phyloP scores from a whole-genome alignment of 2,888 invertebrate species.

The Apamea monoglypha region DNA sequence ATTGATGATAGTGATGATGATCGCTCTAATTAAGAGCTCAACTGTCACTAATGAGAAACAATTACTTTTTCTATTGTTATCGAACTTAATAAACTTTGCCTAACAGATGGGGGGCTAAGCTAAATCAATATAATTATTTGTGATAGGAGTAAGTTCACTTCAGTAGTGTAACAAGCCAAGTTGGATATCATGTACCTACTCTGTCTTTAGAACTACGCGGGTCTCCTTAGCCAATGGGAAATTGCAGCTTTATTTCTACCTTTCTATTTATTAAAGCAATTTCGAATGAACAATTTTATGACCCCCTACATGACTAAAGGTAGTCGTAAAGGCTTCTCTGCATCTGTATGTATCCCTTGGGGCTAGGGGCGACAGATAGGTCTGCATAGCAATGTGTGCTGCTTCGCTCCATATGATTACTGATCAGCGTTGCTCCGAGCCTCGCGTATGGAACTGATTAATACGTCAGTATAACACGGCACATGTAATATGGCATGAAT shows the following conservation, averaged over 20 bases:
- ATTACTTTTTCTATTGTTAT: too few relatives aligned
- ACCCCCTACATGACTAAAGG: conserved; percentile 21
- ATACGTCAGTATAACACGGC: conserved; percentile 25
- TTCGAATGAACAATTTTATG: conserved; percentile 41
- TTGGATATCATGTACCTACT: background rate
- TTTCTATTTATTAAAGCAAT: conserved; percentile 16
- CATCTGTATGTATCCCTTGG: conserved; percentile 15
- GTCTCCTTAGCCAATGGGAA: background rate
- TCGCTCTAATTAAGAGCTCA: too few relatives aligned
- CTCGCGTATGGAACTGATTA: conserved; percentile 42
- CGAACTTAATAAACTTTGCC: too few relatives aligned
- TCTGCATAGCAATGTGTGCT: conserved; percentile 53
- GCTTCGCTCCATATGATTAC: conserved; percentile 63
- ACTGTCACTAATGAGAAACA: too few relatives aligned
- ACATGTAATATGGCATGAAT: background rate
- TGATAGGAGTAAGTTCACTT: background rate
- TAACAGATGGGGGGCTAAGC: too few relatives aligned
- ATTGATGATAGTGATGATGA: too few relatives aligned
- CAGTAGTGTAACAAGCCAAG: background rate
- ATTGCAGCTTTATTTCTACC: background rate
- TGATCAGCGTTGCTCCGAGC: conserved; percentile 54
- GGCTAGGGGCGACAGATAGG: conserved; percentile 55
- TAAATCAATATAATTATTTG: background rate
- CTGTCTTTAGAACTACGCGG: background rate
- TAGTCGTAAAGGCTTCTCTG: conserved; percentile 14